Evolutionary conservation across 2,888 invertebrate species (phyloP).

Genomic region (Endotricha flammealis): DNA sequence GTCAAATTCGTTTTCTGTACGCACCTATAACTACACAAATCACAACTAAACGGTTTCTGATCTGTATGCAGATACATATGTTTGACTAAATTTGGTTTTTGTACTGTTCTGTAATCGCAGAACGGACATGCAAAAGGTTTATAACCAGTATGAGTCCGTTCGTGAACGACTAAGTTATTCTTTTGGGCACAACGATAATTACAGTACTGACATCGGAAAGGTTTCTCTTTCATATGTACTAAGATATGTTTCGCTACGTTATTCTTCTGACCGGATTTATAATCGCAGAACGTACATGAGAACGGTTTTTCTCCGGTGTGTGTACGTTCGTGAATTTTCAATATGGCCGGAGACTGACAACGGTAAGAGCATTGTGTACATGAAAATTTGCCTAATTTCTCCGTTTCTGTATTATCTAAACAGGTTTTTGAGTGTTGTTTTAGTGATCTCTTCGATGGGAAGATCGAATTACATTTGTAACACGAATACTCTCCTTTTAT

Average conservation of each 20-base stretch:
- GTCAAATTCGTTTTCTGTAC: conserved; percentile 72
- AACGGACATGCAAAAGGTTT: conserved; percentile 72
- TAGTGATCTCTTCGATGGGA: conserved; percentile 55
- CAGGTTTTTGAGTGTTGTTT: conserved; percentile 61
- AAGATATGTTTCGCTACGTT: conserved; percentile 73
- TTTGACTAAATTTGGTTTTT: conserved; percentile 72
- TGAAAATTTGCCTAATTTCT: conserved; percentile 58
- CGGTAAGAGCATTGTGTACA: conserved; percentile 65
- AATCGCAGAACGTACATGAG: conserved; percentile 67
- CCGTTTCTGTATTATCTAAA: conserved; percentile 33
- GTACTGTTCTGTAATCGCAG: conserved; percentile 70
- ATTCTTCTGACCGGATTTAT: conserved; percentile 72
- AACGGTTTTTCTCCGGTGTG: conserved; percentile 72
- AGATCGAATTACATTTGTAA: conserved; percentile 58
- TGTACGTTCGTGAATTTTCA: conserved; percentile 70
- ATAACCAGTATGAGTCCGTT: conserved; percentile 70
- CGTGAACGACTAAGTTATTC: conserved; percentile 71
- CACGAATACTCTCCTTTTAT: conserved; percentile 64
- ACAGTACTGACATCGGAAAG: conserved; percentile 69
- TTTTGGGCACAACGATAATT: conserved; percentile 72
- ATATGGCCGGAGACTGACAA: conserved; percentile 71
- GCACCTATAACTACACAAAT: conserved; percentile 65
- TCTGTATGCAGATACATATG: conserved; percentile 75
- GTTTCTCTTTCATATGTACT: conserved; percentile 74
- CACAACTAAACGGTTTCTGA: conserved; percentile 70